Evolutionary conservation across 2,797 vertebrate species (phyloP).

Genomic region (Brachyrhaphis roseni): DNA sequence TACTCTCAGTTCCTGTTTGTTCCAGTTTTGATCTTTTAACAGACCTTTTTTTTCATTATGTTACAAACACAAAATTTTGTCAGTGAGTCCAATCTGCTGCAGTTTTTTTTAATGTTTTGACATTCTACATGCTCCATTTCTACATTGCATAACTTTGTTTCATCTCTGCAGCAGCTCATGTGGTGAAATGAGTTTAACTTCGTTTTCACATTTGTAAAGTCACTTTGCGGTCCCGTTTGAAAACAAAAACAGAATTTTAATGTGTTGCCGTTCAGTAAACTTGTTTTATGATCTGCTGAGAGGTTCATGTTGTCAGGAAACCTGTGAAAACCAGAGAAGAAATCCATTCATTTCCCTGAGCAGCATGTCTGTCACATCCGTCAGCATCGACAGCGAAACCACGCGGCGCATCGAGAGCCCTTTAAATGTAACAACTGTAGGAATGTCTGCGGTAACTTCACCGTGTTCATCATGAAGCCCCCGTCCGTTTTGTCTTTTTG

Average conservation of each 20-base stretch:
- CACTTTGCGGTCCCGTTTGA: neutral
- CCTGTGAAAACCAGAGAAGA: neutral
- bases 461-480: neutral
- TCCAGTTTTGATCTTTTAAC: neutral
- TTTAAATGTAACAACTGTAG: conserved; percentile 33
- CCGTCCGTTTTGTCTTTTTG: conserved; percentile 49
- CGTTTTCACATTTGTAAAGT: neutral
- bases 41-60: neutral
- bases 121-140: neutral
- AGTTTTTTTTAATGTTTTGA: neutral
- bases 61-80: neutral
- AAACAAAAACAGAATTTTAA: conserved; percentile 1
- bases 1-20: neutral
- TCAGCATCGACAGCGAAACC: conserved; percentile 21
- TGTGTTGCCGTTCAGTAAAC: neutral
- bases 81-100: neutral
- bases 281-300: neutral
- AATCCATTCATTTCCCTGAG: accelerated
- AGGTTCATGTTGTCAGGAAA: neutral
- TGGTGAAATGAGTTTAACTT: neutral
- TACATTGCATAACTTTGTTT: neutral
- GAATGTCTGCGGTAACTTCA: conserved; percentile 29
- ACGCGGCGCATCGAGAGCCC: neutral
- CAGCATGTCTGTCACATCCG: neutral
- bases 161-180: neutral